These are phyloP conservation scores for Drosophila barbarae DNA, from an alignment of 2,888 invertebrate genomes.

Conservation along the genomic window DNA sequence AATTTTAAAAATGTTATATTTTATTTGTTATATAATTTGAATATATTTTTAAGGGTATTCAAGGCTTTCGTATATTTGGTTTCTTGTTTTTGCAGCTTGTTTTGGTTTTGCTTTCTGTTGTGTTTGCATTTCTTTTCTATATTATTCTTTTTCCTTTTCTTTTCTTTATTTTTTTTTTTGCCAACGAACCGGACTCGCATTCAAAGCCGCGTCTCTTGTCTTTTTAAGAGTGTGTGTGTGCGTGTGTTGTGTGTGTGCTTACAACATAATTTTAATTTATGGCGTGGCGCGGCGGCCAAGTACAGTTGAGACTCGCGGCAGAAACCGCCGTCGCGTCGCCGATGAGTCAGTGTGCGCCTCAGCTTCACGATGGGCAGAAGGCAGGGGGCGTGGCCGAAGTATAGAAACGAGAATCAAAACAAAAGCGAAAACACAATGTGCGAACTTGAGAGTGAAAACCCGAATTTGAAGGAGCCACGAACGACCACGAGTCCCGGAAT, in stretches of 20 bases:
- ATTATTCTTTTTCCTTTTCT: constrained; percentile 9
- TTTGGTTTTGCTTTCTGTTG: constrained; percentile 24
- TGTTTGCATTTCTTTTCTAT: constrained; percentile 27
- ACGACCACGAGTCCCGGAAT: not conserved
- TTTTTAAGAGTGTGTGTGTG: constrained; percentile 13
- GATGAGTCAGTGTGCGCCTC: constrained; percentile 32
- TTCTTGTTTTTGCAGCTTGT: not conserved
- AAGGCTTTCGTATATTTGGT: not conserved
- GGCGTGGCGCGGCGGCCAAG: constrained; percentile 56
- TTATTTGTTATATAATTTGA: not conserved
- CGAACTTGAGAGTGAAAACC: constrained; percentile 14
- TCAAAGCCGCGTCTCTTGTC: constrained; percentile 5
- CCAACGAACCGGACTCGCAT: constrained; percentile 36
- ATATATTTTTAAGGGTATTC: constrained; percentile 2
- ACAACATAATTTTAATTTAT: constrained; percentile 74
- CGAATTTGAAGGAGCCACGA: constrained; percentile 7
- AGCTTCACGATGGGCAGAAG: not conserved
- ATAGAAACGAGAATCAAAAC: constrained; percentile 68
- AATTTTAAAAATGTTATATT: too few relatives aligned
- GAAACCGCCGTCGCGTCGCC: constrained; percentile 33
- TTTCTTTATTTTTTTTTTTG: constrained; percentile 20
- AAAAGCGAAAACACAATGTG: constrained; percentile 67
- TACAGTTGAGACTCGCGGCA: constrained; percentile 62
- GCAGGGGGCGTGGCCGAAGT: constrained; percentile 26
- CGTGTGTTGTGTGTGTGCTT: constrained; percentile 47